A percentile compares a stretch with the other conserved stretches of the same genome.
phyloP scores from a whole-genome alignment of 2,113 vertebrate genomes.

The Mesoclemmys tuberculata region DNA sequence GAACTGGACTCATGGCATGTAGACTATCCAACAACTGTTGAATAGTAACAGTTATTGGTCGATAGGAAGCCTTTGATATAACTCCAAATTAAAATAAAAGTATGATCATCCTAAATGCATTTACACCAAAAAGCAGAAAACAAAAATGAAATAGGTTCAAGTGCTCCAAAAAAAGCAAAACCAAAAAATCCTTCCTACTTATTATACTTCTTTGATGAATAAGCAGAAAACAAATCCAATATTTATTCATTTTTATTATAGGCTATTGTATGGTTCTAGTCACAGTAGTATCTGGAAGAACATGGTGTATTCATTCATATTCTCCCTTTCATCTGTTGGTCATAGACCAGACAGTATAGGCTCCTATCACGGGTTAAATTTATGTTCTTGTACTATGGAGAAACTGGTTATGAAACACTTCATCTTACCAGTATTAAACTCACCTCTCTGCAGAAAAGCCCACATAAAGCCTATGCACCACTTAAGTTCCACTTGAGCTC shows the following conservation, averaged over 20 bases:
- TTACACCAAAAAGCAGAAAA: neutral
- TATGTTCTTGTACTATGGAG: neutral
- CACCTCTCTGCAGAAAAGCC: neutral
- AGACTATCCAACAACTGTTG: neutral
- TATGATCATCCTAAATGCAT: neutral
- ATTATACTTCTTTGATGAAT: neutral
- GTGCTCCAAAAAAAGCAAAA: neutral
- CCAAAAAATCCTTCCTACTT: neutral
- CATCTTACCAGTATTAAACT: neutral
- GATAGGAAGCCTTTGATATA: neutral
- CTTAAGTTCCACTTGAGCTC: constrained; percentile 36
- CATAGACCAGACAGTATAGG: neutral
- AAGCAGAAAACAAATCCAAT: neutral
- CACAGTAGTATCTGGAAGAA: neutral
- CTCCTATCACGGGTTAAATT: neutral
- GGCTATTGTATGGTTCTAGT: fast-evolving
- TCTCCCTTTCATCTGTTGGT: neutral
- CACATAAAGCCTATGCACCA: neutral
- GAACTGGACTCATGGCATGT: neutral
- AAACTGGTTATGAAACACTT: neutral
- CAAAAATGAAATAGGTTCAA: fast-evolving
- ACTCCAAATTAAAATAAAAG: neutral
- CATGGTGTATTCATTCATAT: neutral
- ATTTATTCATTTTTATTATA: neutral
- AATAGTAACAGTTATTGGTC: neutral